Percentiles rank a stretch among this genome's conserved stretches.
These are phyloP conservation scores for Pogonocichla stellata DNA, from an alignment of 2,113 vertebrate species.

Conservation along the genomic window DNA sequence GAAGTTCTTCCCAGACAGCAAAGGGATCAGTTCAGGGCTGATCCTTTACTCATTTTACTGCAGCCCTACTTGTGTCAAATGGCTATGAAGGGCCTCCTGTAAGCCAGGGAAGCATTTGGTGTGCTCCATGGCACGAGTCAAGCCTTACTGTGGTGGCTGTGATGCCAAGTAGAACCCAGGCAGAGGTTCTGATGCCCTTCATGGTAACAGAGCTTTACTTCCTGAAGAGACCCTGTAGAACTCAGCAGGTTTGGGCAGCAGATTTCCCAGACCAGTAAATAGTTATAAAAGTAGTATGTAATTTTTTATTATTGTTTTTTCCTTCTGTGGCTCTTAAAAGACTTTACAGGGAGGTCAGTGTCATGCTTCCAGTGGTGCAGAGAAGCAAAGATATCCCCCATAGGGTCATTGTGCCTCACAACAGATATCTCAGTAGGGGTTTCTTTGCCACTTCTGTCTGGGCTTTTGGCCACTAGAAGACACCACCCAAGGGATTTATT, in stretches of 20 bases:
- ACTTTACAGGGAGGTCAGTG: neutral
- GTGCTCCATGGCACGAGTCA: neutral
- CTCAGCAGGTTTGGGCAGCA: neutral
- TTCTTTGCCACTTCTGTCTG: accelerated
- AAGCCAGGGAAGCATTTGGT: neutral
- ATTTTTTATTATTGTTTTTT: no score
- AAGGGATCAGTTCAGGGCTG: neutral
- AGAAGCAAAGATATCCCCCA: neutral
- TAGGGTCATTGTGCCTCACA: accelerated
- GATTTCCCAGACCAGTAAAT: neutral
- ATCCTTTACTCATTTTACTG: neutral
- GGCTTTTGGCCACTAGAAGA: neutral
- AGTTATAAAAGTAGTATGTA: neutral
- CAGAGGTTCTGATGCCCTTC: neutral
- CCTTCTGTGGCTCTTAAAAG: neutral
- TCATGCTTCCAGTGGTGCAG: neutral
- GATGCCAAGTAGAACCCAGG: neutral
- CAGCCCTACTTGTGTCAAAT: neutral
- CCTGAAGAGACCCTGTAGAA: neutral
- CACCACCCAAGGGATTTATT: neutral
- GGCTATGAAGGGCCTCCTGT: neutral
- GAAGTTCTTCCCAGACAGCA: neutral
- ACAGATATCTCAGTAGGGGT: neutral
- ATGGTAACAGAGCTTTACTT: neutral
- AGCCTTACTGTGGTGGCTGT: neutral